A percentile compares a stretch with the other conserved stretches of the same genome.
phyloP scores from a whole-genome alignment of 2,113 vertebrate species.

The Microtus richardsoni region DNA sequence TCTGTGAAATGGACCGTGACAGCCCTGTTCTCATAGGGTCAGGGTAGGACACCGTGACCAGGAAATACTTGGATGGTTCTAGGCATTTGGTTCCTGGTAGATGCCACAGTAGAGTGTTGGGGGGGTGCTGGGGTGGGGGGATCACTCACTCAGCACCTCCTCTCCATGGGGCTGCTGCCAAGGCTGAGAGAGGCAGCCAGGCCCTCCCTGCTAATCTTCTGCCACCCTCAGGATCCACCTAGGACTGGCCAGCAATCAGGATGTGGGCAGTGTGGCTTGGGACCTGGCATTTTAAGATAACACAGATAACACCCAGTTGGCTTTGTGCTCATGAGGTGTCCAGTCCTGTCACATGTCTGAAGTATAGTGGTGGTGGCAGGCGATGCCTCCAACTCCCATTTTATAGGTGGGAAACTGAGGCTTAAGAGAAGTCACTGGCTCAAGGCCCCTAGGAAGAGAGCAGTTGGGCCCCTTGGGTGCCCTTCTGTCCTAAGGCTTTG shows the following conservation, averaged over 20 bases:
- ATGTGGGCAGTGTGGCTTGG: background rate
- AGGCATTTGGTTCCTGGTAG: background rate
- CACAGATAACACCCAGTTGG: fast-evolving
- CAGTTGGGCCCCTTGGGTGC: background rate
- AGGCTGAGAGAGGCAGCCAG: background rate
- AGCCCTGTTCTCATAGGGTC: fast-evolving
- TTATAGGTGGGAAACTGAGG: background rate
- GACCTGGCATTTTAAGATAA: background rate
- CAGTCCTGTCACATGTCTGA: fast-evolving
- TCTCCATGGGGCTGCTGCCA: background rate
- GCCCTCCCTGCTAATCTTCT: fast-evolving
- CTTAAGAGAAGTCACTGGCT: background rate
- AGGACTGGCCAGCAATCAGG: background rate
- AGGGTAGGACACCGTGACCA: fast-evolving
- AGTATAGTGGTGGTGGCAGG: fast-evolving
- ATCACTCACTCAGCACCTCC: fast-evolving
- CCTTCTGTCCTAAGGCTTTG: background rate
- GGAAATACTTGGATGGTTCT: fast-evolving
- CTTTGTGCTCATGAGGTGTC: fast-evolving
- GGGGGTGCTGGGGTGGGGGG: fast-evolving
- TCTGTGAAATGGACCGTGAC: background rate
- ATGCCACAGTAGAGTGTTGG: fast-evolving
- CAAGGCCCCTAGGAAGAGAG: background rate
- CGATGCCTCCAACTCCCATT: fast-evolving
- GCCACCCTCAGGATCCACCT: fast-evolving